Evolutionary conservation across 2,888 invertebrate genomes (phyloP).

Genomic region (Odontocolon sp.): DNA sequence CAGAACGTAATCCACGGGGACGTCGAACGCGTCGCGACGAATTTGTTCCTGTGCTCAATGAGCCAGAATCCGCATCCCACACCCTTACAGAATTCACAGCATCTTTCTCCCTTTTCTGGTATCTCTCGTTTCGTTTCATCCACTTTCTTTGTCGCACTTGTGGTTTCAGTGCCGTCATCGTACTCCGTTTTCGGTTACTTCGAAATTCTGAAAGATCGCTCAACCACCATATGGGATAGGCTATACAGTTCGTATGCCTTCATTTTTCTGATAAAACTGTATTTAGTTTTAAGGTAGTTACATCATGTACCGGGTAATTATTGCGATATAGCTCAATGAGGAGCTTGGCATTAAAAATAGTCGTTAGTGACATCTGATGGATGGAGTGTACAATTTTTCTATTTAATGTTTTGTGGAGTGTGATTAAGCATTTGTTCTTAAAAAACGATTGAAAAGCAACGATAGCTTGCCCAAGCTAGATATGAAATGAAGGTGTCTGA

Average conservation of each 20-base stretch:
- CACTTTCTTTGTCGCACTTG: constrained; percentile 47
- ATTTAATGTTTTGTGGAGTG: no score
- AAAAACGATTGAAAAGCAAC: no score
- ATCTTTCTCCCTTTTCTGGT: constrained; percentile 30
- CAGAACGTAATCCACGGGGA: constrained; percentile 74
- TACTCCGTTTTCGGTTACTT: background rate
- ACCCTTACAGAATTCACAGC: constrained; percentile 52
- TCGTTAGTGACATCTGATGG: no score
- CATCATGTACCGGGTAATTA: no score
- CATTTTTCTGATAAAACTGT: no score
- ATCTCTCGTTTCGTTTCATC: constrained; percentile 59
- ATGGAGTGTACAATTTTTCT: no score
- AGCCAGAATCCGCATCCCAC: constrained; percentile 77
- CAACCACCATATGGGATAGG: constrained; percentile 64
- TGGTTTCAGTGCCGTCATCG: constrained; percentile 26
- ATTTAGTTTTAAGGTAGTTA: no score
- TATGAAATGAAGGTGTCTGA: no score
- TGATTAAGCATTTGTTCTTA: no score
- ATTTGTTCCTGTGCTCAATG: constrained; percentile 79
- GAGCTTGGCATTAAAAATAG: no score
- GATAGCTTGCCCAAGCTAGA: no score
- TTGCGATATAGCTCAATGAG: no score
- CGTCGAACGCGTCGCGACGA: constrained; percentile 76
- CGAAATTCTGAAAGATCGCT: constrained; percentile 56
- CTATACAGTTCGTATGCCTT: constrained; percentile 52